A percentile compares a stretch with the other conserved stretches of the same genome.
These are phyloP conservation scores for Intellagama lesueurii DNA, from an alignment of 2,797 vertebrate species.

Conservation along the genomic window DNA sequence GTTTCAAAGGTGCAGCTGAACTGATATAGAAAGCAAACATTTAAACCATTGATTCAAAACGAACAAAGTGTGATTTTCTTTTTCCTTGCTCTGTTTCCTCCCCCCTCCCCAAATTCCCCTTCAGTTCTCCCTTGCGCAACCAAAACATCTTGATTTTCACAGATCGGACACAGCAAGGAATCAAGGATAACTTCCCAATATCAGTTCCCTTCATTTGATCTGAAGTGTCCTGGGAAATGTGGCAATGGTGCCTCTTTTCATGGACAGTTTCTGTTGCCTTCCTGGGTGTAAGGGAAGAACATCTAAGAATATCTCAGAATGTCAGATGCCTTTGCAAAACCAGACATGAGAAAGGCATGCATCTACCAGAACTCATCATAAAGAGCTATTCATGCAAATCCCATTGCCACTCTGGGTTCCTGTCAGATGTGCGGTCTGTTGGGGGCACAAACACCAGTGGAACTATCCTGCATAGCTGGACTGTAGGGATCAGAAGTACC, in stretches of 20 bases:
- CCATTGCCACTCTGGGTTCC: neutral
- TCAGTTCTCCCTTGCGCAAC: neutral
- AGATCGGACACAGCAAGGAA: neutral
- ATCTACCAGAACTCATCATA: neutral
- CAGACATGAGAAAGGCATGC: neutral
- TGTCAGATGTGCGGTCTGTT: neutral
- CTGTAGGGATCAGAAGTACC: neutral
- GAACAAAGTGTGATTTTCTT: neutral
- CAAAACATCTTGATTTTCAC: slow-evolving; percentile 34
- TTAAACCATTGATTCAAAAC: slow-evolving; percentile 52
- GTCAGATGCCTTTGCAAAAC: neutral
- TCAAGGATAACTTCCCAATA: slow-evolving; percentile 20
- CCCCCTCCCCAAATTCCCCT: slow-evolving; percentile 33
- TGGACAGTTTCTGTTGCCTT: slow-evolving; percentile 49
- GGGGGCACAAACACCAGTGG: neutral
- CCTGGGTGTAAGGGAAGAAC: slow-evolving; percentile 19
- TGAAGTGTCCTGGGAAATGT: slow-evolving; percentile 62
- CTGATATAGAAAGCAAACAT: slow-evolving; percentile 44
- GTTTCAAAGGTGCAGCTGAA: slow-evolving; percentile 62
- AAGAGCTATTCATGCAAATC: neutral
- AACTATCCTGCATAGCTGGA: neutral
- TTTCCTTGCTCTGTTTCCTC: neutral
- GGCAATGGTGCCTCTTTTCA: slow-evolving; percentile 47
- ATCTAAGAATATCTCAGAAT: slow-evolving; percentile 19
- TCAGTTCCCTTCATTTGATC: slow-evolving; percentile 64